Percentiles rank a stretch among this genome's conserved stretches.
Conservation (phyloP, 2,888 invertebrate species). For the Beris chalybata region DNA sequence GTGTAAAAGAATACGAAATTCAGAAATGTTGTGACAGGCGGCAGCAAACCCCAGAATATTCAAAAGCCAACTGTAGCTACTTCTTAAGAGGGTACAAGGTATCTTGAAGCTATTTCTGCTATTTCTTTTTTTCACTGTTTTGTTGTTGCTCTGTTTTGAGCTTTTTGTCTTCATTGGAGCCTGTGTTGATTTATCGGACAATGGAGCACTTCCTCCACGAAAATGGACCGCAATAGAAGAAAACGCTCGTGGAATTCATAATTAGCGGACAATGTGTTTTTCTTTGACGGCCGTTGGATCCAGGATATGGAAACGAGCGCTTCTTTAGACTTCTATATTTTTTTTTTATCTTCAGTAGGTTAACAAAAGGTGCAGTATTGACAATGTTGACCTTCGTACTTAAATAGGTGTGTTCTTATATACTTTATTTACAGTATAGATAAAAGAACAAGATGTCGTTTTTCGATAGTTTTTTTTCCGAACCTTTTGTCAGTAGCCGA, state of each 20-base stretch:
- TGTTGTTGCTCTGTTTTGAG: neutral
- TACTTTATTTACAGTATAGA: no score
- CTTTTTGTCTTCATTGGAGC: neutral
- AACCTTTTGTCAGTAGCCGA: no score
- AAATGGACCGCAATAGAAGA: conserved; percentile 31
- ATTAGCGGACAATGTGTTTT: conserved; percentile 21
- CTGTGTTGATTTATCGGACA: conserved; percentile 20
- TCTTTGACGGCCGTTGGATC: no score
- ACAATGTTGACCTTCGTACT: no score
- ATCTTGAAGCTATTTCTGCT: neutral
- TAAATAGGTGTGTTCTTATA: no score
- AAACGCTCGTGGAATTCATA: conserved; percentile 33
- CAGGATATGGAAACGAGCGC: no score
- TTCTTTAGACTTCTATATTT: no score
- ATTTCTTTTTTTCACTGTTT: neutral
- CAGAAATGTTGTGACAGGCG: conserved; percentile 27
- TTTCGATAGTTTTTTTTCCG: no score
- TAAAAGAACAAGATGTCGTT: no score
- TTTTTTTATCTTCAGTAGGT: no score
- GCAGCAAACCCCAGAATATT: conserved; percentile 9
- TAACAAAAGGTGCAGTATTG: no score
- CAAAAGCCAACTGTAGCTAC: conserved; percentile 13
- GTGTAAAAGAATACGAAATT: neutral
- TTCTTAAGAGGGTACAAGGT: neutral
- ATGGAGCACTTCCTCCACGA: conserved; percentile 31